Conservation (phyloP, 2,888 invertebrate species). For the Teinopalpus imperialis region DNA sequence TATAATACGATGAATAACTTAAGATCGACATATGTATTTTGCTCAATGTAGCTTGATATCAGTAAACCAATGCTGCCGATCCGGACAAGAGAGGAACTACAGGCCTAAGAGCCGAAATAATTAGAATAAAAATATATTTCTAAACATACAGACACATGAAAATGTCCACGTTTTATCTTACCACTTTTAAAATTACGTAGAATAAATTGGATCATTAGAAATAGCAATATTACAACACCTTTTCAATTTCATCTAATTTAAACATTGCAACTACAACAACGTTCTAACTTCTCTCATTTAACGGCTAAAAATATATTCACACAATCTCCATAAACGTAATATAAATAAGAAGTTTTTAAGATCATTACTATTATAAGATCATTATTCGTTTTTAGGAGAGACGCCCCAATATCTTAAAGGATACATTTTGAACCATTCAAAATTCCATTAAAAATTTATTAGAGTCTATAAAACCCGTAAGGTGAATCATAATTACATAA, state of each 20-base stretch:
- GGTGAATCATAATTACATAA: no score
- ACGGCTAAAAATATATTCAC: constrained; percentile 7
- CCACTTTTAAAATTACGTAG: background rate
- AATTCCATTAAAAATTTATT: no score
- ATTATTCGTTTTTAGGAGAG: constrained; percentile 70
- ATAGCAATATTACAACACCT: background rate
- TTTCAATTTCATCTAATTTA: background rate
- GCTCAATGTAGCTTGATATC: background rate
- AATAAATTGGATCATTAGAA: background rate
- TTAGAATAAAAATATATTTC: constrained; percentile 10
- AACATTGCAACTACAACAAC: no score
- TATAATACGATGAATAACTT: background rate
- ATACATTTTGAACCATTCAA: background rate
- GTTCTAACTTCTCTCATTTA: no score
- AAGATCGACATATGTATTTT: constrained; percentile 6
- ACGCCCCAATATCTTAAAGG: constrained; percentile 52
- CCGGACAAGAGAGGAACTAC: constrained; percentile 39
- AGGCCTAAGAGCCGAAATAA: constrained; percentile 25
- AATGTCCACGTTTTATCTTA: background rate
- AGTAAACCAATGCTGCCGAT: constrained; percentile 28
- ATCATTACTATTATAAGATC: constrained; percentile 68
- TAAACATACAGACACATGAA: background rate
- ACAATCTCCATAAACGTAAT: constrained; percentile 22
- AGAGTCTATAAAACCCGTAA: no score
- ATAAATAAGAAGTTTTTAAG: constrained; percentile 42